Base-by-base conservation (phyloP, 1,140 invertebrate genomes). In the Theocolax elegans region DNA sequence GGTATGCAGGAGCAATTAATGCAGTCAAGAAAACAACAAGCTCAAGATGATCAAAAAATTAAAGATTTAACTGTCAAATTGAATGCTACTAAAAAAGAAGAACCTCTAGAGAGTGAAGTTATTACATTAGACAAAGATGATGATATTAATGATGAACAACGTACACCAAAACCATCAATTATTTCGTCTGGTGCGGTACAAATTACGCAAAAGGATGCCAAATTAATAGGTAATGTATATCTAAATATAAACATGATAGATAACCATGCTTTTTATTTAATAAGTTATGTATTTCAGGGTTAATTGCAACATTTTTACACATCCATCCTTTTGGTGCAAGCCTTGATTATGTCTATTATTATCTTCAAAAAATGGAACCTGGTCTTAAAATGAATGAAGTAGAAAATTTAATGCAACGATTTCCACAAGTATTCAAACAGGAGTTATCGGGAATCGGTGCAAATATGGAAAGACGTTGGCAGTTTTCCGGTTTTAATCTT, bases 311-410 rank as follows among this genome's bases (percentile, higher is more conserved):
- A 40, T 96, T 95, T 85, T 87, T 96, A 31, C 92, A 95, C 79
- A 92, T 96, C 48, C 94, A 96, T 87, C 95, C 94, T 0, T 93
- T 93, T 79, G 94, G 94, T 46, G 93, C 94, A 2, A 92, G 92
- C 66, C 88, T 94, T 3, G 93, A 95, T 81, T 94, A 94, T 78
- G 89, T 96, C 74, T 93, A 92, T 90, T 94, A 91, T 4, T 95
- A 94, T 83, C 87, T 95, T 56, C 91, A 91, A 80, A 93, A 93
- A 85, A 87, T 93, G 66, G 89, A 92, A 56, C 87, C 90, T 2
- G 87, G 87, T 66, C 80, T 93, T 15, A 88, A 89, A 74, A 88
- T 90, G 1, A 89, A 89, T 48, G 92, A 95, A 77, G 89, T 95
- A 7, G 92, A 95, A 83, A 87, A 88, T 74, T 82, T 95, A 42